Percentiles rank a stretch among this genome's conserved stretches.
Conservation (phyloP, 2,113 vertebrate genomes). For the Capreolus pygargus region DNA sequence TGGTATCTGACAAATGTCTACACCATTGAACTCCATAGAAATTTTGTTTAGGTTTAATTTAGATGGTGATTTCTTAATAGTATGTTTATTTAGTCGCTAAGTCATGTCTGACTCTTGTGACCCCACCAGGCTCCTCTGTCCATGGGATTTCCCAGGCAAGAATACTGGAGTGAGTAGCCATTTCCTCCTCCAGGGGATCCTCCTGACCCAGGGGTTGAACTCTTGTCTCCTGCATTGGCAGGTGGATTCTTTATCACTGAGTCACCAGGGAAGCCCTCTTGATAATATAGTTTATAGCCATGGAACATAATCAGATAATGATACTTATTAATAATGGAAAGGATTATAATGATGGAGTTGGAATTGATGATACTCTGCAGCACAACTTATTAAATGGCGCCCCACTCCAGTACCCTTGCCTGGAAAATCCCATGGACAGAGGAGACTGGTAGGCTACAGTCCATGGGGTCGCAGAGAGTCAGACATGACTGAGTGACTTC, state of each 20-base stretch:
- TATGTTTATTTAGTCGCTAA: background rate
- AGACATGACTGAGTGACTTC: background rate
- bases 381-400: background rate
- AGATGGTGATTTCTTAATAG: background rate
- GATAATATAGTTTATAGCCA: background rate
- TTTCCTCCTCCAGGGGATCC: background rate
- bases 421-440: background rate
- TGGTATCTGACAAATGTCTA: background rate
- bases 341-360: background rate
- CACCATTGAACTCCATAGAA: background rate
- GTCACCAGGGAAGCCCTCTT: background rate
- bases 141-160: background rate
- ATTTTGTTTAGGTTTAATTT: background rate
- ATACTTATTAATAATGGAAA: background rate
- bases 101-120: background rate
- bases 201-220: background rate
- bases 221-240: background rate
- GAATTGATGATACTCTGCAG: background rate
- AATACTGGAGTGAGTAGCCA: background rate
- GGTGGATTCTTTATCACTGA: background rate
- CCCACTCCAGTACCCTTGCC: background rate
- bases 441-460: background rate
- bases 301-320: background rate
- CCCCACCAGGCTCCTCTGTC: background rate
- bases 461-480: background rate